Evolutionary conservation across 2,888 invertebrate species (phyloP).

Genomic region (Thereva unica): DNA sequence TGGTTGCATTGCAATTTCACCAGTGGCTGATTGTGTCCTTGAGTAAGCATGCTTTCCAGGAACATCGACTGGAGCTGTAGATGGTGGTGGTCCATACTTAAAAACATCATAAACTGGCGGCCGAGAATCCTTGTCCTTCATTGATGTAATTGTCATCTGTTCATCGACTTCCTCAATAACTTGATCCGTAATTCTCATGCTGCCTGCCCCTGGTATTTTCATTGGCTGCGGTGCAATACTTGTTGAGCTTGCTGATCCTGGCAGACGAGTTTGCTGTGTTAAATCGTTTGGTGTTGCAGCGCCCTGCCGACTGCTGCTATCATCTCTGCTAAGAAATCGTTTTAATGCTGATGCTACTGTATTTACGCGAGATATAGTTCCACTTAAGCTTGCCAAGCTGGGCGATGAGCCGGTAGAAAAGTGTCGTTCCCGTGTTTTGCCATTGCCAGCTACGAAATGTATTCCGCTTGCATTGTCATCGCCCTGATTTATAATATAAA

Average conservation of each 20-base stretch:
- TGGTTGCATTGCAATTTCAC: conserved; percentile 45
- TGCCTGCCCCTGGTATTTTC: conserved; percentile 46
- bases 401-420: conserved; percentile 58
- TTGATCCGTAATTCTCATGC: conserved; percentile 71
- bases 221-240: conserved; percentile 47
- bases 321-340: conserved; percentile 76
- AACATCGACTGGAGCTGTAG: conserved; percentile 69
- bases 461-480: conserved; percentile 76
- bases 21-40: conserved; percentile 52
- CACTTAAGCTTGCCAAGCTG: conserved; percentile 57
- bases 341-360: conserved; percentile 80
- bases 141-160: conserved; percentile 78
- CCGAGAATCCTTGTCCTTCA: conserved; percentile 63
- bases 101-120: conserved; percentile 70
- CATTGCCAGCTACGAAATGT: conserved; percentile 69
- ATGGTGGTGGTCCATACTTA: conserved; percentile 57
- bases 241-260: conserved; percentile 55
- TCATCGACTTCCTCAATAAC: conserved; percentile 80
- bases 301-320: conserved; percentile 60
- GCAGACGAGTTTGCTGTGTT: conserved; percentile 52
- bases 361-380: conserved; percentile 70
- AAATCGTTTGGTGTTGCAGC: conserved; percentile 55
- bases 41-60: conserved; percentile 58
- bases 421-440: conserved; percentile 61
- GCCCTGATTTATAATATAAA: conserved; percentile 57